Evolutionary conservation across 1,140 invertebrate species (phyloP), one percentile per base, ranked within the genome.

Genomic region (Manduca sexta): DNA sequence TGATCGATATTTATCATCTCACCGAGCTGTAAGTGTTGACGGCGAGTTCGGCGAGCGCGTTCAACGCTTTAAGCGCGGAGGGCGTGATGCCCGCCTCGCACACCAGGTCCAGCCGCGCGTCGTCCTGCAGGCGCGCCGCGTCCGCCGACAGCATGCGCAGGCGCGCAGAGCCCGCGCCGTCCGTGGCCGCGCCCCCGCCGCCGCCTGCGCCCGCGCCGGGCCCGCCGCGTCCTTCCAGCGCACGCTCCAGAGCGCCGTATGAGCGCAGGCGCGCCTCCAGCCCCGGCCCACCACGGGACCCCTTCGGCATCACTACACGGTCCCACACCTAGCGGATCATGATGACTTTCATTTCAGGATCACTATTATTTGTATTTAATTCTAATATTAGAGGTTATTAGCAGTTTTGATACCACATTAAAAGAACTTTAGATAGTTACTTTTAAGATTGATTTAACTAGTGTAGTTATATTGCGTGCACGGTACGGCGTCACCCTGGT

Each of bases 11-110:
- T n/a, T n/a, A n/a, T n/a, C n/a, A 38, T 69, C 67, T 70, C 14
- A 81, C 77, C 43, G 77, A 70, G 37, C 56, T 77, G 17, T 84
- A 82, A 3, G 66, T 75, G 41, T 82, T 73, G 43, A 79, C 57
- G 11, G 76, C 69, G 1, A 84, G 58, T 0, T 84, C 76, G 13
- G 59, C 73, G 0, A 84, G 37, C 5, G 77, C 70, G 12, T 75
- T 38, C n/a, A 84, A 40, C 0, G 69, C 78, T 3, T 59, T 45
- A 15, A 79, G 46, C 0, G 63, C 74, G 0, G 70, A 64, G 0
- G 66, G 73, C 0, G 72, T 68, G 13, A 84, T 74, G 0, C 81
- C 78, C 0, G 76, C 69, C 13, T 84, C 78, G 37, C 77, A 79
- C 0, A 72, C 63, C 0, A 84, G 57, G 17, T 84, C 77, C 8